Base-by-base conservation (phyloP, 2,797 vertebrate species). In the Myotis daubentonii region DNA sequence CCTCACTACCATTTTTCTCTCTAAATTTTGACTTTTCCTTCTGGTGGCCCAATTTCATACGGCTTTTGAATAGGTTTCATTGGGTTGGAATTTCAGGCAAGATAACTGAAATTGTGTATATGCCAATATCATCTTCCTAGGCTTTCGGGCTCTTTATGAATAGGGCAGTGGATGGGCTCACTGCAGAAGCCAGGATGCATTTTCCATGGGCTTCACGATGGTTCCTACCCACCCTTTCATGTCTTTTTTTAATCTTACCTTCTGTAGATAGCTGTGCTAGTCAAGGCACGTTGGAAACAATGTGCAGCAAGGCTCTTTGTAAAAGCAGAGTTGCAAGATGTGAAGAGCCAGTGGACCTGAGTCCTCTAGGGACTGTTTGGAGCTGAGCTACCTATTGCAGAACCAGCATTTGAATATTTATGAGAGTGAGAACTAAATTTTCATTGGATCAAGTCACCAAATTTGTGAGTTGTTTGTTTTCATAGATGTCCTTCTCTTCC, bases 21-120 rank as follows among this genome's bases (percentile, higher is more conserved):
- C 86, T 93, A 93, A 91, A 92, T 95, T 90, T 95, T 65, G 19
- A 89, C 28, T 95, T 94, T 55, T 74, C 87, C 87, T 97, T 95
- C 93, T 94, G 93, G 51, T 96, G 70, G 55, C 38, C 85, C 57
- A 87, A 38, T 91, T 96, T 95, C 71, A 84, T 89, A 71, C n/a
- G 22, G 25, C 2, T 72, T 87, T 90, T 68, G 47, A 66, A 62
- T 47, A 89, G 68, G 22, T 95, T 95, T 80, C 53, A 90, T 11
- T 79, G 65, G 28, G 1, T 33, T 93, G 81, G 33, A 80, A 15
- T 85, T 96, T 89, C 36, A 90, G 36, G 8, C n/a, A 93, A 94
- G 66, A 49, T 19, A 93, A 91, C 7, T 72, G 51, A 47, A 70
- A 44, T 75, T 81, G 47, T 79, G 94, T 87, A 47, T 25, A 82